phyloP scores from a whole-genome alignment of 2,797 vertebrate genomes.

The Mycteria americana region DNA sequence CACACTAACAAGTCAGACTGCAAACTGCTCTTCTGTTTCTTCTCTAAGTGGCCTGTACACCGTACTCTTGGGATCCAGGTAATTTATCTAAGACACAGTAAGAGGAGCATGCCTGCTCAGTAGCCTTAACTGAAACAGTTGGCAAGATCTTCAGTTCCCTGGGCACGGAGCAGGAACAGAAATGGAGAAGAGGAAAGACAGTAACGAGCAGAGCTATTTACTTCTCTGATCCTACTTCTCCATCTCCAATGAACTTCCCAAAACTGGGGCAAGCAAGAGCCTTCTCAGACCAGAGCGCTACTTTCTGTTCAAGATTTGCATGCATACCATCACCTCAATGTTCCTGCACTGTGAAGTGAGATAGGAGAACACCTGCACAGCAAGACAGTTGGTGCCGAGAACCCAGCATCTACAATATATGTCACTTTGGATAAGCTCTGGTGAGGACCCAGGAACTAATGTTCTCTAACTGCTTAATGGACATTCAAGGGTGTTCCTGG shows the following conservation, averaged over 20 bases:
- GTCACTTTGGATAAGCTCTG: not conserved
- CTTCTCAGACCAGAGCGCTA: not conserved
- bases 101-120: not conserved
- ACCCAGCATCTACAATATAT: not conserved
- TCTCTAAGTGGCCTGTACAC: not conserved
- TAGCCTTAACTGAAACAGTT: not conserved
- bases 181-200: not conserved
- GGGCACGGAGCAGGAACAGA: not conserved
- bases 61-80: rapidly evolving
- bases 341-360: not conserved
- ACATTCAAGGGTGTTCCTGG: not conserved
- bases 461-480: not conserved
- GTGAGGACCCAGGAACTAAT: not conserved
- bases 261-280: not conserved
- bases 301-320: not conserved
- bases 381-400: not conserved
- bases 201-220: not conserved
- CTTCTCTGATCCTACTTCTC: not conserved
- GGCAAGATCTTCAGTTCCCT: not conserved
- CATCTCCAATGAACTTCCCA: not conserved
- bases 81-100: not conserved
- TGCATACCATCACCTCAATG: not conserved
- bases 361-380: not conserved
- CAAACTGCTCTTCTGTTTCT: not conserved
- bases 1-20: not conserved